Conservation (phyloP, 2,797 vertebrate species). For the Tadarida brasiliensis region DNA sequence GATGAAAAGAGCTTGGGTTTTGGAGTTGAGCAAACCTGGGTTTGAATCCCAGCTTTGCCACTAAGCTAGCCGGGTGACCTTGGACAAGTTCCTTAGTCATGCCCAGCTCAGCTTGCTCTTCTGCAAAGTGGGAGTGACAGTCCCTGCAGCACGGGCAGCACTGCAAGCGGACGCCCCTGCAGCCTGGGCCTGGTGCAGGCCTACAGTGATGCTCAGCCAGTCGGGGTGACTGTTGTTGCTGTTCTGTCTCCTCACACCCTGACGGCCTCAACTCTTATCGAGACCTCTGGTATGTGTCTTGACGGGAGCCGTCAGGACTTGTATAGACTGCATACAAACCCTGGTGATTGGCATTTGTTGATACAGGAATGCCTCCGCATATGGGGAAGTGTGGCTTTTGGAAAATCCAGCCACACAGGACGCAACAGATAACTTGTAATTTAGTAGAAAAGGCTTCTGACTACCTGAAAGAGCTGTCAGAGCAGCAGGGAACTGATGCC, state of each 20-base stretch:
- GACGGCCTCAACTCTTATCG: accelerated
- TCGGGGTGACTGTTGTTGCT: background rate
- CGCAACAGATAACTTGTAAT: slow-evolving; percentile 71
- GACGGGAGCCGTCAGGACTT: slow-evolving; percentile 39
- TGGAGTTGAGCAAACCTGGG: background rate
- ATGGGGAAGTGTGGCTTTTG: slow-evolving; percentile 59
- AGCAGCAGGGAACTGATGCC: background rate
- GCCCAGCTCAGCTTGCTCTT: background rate
- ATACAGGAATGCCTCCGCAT: slow-evolving; percentile 51
- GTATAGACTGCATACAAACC: background rate
- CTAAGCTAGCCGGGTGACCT: background rate
- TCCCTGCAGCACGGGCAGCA: background rate
- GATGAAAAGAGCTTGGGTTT: background rate
- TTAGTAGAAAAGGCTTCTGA: slow-evolving; percentile 48
- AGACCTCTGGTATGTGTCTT: background rate
- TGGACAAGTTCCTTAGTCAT: background rate
- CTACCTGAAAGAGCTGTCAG: slow-evolving; percentile 40
- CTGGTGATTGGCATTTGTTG: slow-evolving; percentile 72
- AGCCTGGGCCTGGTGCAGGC: background rate
- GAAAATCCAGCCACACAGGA: slow-evolving; percentile 54
- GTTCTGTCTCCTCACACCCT: background rate
- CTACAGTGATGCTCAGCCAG: background rate
- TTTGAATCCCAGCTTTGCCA: background rate
- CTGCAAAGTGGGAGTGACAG: background rate
- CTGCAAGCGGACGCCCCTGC: accelerated